Conservation (phyloP, 2,888 invertebrate genomes). For the Crepidodera aurea region DNA sequence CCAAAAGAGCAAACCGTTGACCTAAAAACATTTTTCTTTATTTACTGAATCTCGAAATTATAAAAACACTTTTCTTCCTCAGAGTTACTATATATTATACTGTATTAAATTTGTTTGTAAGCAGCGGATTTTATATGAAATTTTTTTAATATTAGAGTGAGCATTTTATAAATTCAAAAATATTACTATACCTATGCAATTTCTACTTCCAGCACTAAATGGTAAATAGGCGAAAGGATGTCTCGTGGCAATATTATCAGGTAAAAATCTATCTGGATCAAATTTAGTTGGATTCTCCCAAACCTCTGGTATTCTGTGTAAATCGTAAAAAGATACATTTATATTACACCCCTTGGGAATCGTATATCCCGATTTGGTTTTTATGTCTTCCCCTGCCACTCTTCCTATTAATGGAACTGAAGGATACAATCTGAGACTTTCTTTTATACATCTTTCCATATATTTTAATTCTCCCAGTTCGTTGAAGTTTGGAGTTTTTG, state of each 20-base stretch:
- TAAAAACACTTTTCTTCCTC: no score
- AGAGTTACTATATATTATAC: no score
- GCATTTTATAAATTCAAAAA: neutral
- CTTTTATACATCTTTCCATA: slow-evolving; percentile 61
- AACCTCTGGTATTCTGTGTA: slow-evolving; percentile 61
- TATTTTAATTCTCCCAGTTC: slow-evolving; percentile 69
- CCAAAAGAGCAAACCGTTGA: slow-evolving; percentile 72
- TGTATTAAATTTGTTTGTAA: no score
- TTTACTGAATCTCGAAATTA: neutral
- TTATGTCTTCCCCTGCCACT: slow-evolving; percentile 40
- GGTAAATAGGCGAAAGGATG: slow-evolving; percentile 61
- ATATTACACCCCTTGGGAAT: slow-evolving; percentile 55
- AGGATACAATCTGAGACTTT: slow-evolving; percentile 43
- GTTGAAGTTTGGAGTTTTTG: slow-evolving; percentile 61
- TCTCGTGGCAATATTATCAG: slow-evolving; percentile 54
- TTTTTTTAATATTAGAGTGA: no score
- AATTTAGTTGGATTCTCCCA: slow-evolving; percentile 60
- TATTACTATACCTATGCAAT: slow-evolving; percentile 59
- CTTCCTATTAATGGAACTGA: slow-evolving; percentile 56
- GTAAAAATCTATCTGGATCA: slow-evolving; percentile 56
- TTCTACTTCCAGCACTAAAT: slow-evolving; percentile 60
- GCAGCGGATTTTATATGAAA: no score
- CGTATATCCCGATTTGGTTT: slow-evolving; percentile 46
- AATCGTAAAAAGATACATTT: slow-evolving; percentile 52
- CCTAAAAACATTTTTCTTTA: slow-evolving; percentile 59